Percentiles rank a stretch among this genome's conserved stretches.
These are phyloP conservation scores for Sebastes nivosus DNA, from an alignment of 2,797 vertebrate species.

Conservation along the genomic window DNA sequence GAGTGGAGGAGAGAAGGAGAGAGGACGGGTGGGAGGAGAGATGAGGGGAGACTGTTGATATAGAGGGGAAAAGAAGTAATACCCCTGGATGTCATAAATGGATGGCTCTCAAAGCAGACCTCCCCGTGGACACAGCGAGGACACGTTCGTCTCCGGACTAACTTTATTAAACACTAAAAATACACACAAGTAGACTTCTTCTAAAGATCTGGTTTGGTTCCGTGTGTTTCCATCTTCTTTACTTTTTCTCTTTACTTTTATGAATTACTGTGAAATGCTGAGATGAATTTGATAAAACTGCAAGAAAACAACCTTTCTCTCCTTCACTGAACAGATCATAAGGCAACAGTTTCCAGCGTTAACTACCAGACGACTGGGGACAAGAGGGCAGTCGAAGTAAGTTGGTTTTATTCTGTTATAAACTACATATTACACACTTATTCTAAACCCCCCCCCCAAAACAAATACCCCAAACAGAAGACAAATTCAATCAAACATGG, in stretches of 20 bases:
- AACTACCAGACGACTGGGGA: conserved; percentile 96
- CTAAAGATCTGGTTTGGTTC: neutral
- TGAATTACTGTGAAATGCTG: neutral
- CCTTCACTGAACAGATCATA: conserved; percentile 89
- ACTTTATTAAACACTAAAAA: conserved; percentile 32
- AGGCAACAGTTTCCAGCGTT: conserved; percentile 98
- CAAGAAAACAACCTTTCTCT: conserved; percentile 4
- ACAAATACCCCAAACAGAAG: neutral
- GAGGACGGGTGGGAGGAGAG: conserved; percentile 37
- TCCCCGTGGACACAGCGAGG: conserved; percentile 26
- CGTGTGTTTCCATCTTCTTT: neutral
- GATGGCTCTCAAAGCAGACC: conserved; percentile 44
- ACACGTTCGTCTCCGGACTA: conserved; percentile 21
- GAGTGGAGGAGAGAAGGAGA: conserved; percentile 57
- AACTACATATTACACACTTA: neutral
- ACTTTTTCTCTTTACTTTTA: neutral
- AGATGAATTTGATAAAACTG: neutral
- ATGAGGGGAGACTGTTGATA: conserved; percentile 53
- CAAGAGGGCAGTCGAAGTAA: conserved; percentile 99
- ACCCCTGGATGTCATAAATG: conserved; percentile 69
- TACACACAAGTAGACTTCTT: neutral
- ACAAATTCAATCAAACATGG: neutral
- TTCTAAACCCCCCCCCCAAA: too few species aligned
- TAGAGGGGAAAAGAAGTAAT: conserved; percentile 34
- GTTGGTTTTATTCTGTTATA: conserved; percentile 45